These are phyloP conservation scores for Carcinoscorpius rotundicauda DNA, from an alignment of 1,140 invertebrate species.

Conservation along the genomic window DNA sequence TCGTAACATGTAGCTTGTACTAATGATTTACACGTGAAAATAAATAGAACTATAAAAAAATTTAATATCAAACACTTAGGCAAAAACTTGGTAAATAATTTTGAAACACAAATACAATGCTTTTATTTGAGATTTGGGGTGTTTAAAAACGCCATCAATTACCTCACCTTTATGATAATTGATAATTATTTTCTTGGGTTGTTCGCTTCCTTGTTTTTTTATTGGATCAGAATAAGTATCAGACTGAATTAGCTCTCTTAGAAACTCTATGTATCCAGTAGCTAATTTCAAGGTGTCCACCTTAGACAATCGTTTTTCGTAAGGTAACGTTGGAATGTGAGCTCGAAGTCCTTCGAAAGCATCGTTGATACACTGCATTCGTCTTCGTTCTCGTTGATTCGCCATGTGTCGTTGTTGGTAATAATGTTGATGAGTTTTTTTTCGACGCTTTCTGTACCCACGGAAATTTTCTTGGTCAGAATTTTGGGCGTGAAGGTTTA, in stretches of 20 bases:
- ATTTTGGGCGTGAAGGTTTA: neutral
- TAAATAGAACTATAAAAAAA: too few relatives aligned
- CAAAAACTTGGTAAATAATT: too few relatives aligned
- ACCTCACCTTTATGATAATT: conserved; percentile 44
- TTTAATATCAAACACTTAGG: too few relatives aligned
- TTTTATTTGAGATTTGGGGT: too few relatives aligned
- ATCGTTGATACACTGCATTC: conserved; percentile 94
- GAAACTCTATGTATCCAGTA: conserved; percentile 85
- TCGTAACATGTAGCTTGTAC: too few relatives aligned
- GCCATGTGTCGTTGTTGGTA: conserved; percentile 85
- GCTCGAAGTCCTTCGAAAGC: conserved; percentile 78
- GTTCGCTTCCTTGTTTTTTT: conserved; percentile 29
- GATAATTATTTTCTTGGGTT: conserved; percentile 47
- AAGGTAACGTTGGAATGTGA: conserved; percentile 86
- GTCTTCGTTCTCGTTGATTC: conserved; percentile 73
- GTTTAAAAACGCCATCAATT: too few relatives aligned
- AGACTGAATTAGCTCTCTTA: conserved; percentile 67
- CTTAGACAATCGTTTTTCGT: conserved; percentile 87
- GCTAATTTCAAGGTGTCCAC: conserved; percentile 84
- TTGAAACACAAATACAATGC: too few relatives aligned
- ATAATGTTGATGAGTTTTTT: conserved; percentile 40
- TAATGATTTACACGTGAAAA: too few relatives aligned
- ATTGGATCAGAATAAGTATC: conserved; percentile 40
- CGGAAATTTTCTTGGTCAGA: conserved; percentile 3
- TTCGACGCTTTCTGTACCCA: neutral